A percentile compares a stretch with the other conserved stretches of the same genome.
Conservation (phyloP, 2,888 invertebrate genomes). For the Thymelicus lineola region DNA sequence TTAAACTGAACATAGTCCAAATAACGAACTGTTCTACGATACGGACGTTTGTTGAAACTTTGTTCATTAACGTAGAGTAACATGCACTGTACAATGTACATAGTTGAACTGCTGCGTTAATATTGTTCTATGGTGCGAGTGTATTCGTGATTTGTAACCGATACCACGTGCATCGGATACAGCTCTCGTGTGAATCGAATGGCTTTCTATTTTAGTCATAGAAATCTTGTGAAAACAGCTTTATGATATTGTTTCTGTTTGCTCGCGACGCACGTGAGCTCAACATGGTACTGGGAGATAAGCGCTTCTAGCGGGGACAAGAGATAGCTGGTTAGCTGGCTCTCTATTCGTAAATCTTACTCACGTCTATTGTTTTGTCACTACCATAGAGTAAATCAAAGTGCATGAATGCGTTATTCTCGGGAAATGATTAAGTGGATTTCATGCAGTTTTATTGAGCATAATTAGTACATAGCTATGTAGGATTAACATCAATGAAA, state of each 20-base stretch:
- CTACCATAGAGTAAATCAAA: too few species aligned
- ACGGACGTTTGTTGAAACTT: neutral
- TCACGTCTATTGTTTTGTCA: neutral
- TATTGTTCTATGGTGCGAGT: constrained; percentile 25
- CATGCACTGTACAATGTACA: neutral
- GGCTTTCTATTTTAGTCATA: constrained; percentile 65
- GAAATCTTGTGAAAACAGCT: constrained; percentile 43
- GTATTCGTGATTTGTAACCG: constrained; percentile 58
- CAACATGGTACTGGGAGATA: neutral
- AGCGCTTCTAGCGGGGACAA: neutral
- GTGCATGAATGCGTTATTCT: too few species aligned
- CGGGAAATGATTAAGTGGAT: too few species aligned
- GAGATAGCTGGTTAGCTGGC: neutral
- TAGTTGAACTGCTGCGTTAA: constrained; percentile 15
- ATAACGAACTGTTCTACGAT: too few species aligned
- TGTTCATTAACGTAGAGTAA: neutral
- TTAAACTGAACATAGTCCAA: too few species aligned
- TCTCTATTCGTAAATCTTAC: neutral
- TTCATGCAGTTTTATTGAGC: too few species aligned
- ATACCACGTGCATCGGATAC: constrained; percentile 55
- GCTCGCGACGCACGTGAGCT: neutral
- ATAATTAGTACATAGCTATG: too few species aligned
- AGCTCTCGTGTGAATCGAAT: constrained; percentile 54
- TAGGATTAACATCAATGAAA: too few species aligned
- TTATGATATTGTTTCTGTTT: constrained; percentile 28